Conservation (phyloP, 2,888 invertebrate genomes). For the Ectobius pallidus region DNA sequence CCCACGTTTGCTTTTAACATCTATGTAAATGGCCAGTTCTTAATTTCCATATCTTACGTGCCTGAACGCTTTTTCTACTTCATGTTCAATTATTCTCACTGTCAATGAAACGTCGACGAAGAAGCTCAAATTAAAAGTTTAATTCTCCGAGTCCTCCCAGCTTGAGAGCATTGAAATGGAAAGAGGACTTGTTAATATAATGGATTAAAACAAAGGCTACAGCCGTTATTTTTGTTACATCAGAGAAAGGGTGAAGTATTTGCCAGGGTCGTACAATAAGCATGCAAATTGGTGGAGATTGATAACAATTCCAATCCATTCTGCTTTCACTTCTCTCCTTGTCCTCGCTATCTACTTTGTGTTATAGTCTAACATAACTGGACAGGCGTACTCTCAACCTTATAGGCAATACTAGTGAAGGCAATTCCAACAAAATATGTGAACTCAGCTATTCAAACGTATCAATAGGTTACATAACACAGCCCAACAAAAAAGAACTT, state of each 20-base stretch:
- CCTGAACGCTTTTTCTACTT: not conserved
- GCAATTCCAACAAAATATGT: too few relatives aligned
- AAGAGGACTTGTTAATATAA: conserved; percentile 6
- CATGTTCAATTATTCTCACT: not conserved
- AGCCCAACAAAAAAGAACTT: too few relatives aligned
- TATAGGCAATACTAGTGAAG: too few relatives aligned
- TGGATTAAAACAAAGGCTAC: not conserved
- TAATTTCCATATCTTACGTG: not conserved
- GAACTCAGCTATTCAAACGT: too few relatives aligned
- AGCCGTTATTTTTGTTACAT: not conserved
- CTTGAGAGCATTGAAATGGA: not conserved
- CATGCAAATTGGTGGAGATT: conserved; percentile 14
- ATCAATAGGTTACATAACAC: too few relatives aligned
- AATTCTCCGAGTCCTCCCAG: not conserved
- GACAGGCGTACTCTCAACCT: too few relatives aligned
- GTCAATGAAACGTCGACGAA: not conserved
- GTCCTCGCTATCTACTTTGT: too few relatives aligned
- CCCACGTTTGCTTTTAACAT: too few relatives aligned
- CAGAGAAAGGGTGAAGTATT: not conserved
- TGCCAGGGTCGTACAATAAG: not conserved
- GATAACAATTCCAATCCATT: not conserved
- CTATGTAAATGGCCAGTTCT: not conserved
- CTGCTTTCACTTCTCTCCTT: not conserved
- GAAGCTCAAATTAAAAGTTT: conserved; percentile 3
- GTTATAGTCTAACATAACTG: too few relatives aligned